phyloP scores from a whole-genome alignment of 1,140 invertebrate species.

The Psilanteris sp. region DNA sequence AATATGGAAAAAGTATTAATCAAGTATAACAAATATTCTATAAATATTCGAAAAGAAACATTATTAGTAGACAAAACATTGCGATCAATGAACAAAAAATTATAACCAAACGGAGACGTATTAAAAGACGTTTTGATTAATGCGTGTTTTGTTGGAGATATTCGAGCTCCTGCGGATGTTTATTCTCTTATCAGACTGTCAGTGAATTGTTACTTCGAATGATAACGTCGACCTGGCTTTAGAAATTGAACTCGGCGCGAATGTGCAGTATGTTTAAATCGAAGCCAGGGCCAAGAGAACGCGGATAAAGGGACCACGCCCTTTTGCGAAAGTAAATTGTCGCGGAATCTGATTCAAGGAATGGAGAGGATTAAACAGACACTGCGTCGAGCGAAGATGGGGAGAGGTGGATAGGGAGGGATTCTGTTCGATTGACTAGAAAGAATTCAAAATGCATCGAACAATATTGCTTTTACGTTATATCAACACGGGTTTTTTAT shows the following conservation, averaged over 20 bases:
- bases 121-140: conserved; percentile 25
- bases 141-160: conserved; percentile 10
- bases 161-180: conserved; percentile 19
- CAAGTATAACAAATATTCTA: too few species aligned
- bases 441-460: conserved; percentile 25
- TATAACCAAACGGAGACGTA: neutral
- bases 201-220: conserved; percentile 36
- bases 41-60: too few species aligned
- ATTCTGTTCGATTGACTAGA: conserved; percentile 45
- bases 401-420: too few species aligned
- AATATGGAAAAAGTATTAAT: too few species aligned
- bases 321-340: conserved; percentile 56
- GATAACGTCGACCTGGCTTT: conserved; percentile 40
- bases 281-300: conserved; percentile 25
- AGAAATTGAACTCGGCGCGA: conserved; percentile 36
- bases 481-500: too few species aligned
- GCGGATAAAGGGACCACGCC: conserved; percentile 39
- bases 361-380: conserved; percentile 38
- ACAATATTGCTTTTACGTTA: too few species aligned
- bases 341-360: conserved; percentile 56
- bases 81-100: neutral
- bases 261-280: conserved; percentile 46
- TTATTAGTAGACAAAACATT: too few species aligned
- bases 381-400: conserved; percentile 44
- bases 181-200: conserved; percentile 38